Conservation (phyloP, 2,797 vertebrate genomes). For the Valencia hispanica region DNA sequence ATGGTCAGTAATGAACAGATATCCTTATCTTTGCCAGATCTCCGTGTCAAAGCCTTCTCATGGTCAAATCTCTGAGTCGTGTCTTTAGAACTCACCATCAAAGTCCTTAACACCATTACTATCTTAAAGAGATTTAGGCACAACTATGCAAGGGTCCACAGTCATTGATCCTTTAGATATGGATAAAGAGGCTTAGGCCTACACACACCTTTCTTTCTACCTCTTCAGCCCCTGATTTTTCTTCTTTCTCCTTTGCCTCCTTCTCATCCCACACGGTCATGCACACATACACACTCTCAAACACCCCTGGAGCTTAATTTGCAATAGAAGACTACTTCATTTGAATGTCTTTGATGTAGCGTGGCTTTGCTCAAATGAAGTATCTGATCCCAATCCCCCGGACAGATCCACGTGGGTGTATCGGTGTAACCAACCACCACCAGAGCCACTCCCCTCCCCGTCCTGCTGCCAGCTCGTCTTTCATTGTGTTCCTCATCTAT, state of each 20-base stretch:
- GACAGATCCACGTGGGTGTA: conserved; percentile 69
- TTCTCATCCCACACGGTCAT: conserved; percentile 30
- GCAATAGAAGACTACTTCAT: conserved; percentile 76
- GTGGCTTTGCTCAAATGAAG: conserved; percentile 76
- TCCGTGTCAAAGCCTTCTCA: conserved; percentile 14
- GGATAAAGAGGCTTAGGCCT: conserved; percentile 65
- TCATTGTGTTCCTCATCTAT: conserved; percentile 51
- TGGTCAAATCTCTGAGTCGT: conserved; percentile 24
- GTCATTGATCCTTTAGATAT: conserved; percentile 57
- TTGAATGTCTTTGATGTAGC: conserved; percentile 80
- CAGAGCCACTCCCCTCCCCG: conserved; percentile 26
- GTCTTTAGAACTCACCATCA: conserved; percentile 36
- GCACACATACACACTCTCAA: conserved; percentile 33
- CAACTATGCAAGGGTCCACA: conserved; percentile 22
- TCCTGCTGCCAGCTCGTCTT: conserved; percentile 33
- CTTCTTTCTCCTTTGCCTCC: conserved; percentile 22
- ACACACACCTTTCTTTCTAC: conserved; percentile 64
- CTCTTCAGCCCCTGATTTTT: conserved; percentile 51
- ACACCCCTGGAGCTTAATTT: conserved; percentile 75
- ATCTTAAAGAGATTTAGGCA: conserved; percentile 37
- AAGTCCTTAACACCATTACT: conserved; percentile 29
- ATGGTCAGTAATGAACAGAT: background rate
- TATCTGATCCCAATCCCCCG: conserved; percentile 78
- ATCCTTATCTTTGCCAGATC: conserved; percentile 1
- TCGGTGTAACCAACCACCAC: conserved; percentile 61